Evolutionary conservation across 2,888 invertebrate species (phyloP).

Genomic region (Pyralis farinalis): DNA sequence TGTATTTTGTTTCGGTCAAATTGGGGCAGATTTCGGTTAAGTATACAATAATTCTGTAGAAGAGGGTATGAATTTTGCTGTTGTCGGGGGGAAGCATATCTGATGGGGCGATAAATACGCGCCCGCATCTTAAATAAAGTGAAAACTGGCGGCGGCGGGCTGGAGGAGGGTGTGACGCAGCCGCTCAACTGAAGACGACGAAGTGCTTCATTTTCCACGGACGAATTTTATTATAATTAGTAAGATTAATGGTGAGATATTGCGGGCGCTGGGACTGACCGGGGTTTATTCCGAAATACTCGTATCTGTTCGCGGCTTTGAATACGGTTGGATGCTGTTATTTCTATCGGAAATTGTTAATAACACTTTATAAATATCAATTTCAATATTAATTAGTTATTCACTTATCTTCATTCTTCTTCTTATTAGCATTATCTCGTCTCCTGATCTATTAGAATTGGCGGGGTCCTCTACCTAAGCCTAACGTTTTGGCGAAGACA

Average conservation of each 20-base stretch:
- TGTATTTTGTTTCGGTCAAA: conserved; percentile 1
- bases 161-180: conserved; percentile 8
- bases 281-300: not conserved
- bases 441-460: too few species aligned
- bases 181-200: conserved; percentile 3
- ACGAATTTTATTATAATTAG: conserved; percentile 39
- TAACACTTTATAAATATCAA: too few species aligned
- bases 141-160: conserved; percentile 23
- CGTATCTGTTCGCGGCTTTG: too few species aligned
- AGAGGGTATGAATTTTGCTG: conserved; percentile 17
- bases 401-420: too few species aligned
- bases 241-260: conserved; percentile 35
- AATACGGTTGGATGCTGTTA: too few species aligned
- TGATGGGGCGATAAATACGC: conserved; percentile 24
- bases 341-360: too few species aligned
- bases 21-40: not conserved
- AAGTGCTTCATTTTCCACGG: conserved; percentile 29
- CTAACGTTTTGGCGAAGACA: too few species aligned
- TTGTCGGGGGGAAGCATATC: conserved; percentile 19
- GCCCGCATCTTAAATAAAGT: conserved; percentile 30
- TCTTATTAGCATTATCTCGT: too few species aligned
- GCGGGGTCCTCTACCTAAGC: too few species aligned
- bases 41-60: conserved; percentile 1
- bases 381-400: too few species aligned
- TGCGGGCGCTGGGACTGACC: not conserved